These are phyloP conservation scores for Tragelaphus buxtoni DNA, from an alignment of 2,113 vertebrate species.

Conservation along the genomic window DNA sequence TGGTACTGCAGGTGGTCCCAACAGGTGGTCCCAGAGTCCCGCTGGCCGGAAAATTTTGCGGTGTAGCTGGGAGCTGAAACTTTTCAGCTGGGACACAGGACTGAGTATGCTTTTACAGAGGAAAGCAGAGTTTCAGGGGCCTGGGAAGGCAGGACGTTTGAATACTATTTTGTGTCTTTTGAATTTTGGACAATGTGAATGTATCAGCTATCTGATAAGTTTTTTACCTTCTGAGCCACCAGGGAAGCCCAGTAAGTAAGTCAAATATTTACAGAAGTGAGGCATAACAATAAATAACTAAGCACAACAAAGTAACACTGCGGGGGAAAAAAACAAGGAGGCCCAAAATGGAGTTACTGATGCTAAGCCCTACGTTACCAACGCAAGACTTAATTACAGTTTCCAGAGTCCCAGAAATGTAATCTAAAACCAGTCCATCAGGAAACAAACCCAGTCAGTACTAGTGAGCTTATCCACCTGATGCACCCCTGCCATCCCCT, in stretches of 20 bases:
- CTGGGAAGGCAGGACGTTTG: background rate
- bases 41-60: background rate
- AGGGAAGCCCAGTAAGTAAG: background rate
- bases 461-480: background rate
- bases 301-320: background rate
- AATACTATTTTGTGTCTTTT: background rate
- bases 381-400: background rate
- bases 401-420: background rate
- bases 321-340: background rate
- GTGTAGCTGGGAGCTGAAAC: background rate
- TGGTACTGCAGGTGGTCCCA: background rate
- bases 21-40: background rate
- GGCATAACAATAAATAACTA: background rate
- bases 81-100: background rate
- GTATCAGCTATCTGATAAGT: background rate
- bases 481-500: background rate
- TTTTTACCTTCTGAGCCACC: background rate
- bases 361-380: background rate
- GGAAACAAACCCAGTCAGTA: background rate
- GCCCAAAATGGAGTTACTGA: background rate
- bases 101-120: background rate
- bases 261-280: background rate
- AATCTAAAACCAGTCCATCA: background rate
- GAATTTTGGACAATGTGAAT: background rate
- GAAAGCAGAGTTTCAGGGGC: background rate